Evolutionary conservation across 2,113 vertebrate species (phyloP).

Genomic region (Seriola aureovittata): DNA sequence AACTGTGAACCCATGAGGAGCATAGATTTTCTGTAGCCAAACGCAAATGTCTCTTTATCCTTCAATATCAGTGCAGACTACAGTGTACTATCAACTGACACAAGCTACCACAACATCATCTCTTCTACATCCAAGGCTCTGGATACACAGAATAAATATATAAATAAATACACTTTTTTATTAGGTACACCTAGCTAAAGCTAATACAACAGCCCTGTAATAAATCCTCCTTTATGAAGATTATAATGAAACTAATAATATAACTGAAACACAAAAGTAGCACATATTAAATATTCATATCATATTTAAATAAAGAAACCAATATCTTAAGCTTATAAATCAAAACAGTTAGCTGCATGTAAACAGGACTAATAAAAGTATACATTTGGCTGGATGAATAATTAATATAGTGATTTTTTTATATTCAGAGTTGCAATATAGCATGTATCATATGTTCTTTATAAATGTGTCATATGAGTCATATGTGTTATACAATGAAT

Average conservation of each 20-base stretch:
- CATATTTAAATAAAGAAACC: background rate
- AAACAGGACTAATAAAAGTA: no score
- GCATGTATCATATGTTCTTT: background rate
- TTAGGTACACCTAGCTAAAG: background rate
- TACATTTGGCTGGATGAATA: no score
- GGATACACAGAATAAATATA: background rate
- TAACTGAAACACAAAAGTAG: background rate
- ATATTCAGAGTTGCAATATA: background rate
- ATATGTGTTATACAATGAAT: no score
- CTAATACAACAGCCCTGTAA: background rate
- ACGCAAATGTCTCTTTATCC: background rate
- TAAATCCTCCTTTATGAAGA: no score
- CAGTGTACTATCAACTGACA: background rate
- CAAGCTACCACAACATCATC: background rate
- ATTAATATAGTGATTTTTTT: background rate
- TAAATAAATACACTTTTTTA: background rate
- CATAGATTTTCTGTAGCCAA: background rate
- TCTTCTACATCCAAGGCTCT: background rate
- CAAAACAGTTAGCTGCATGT: background rate
- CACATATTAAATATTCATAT: background rate
- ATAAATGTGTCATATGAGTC: background rate
- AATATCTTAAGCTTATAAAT: background rate
- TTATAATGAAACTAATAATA: no score
- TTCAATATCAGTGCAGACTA: background rate
- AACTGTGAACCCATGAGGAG: constrained; percentile 10